Conservation (phyloP, 1,140 invertebrate genomes). For the Danaus plexippus region DNA sequence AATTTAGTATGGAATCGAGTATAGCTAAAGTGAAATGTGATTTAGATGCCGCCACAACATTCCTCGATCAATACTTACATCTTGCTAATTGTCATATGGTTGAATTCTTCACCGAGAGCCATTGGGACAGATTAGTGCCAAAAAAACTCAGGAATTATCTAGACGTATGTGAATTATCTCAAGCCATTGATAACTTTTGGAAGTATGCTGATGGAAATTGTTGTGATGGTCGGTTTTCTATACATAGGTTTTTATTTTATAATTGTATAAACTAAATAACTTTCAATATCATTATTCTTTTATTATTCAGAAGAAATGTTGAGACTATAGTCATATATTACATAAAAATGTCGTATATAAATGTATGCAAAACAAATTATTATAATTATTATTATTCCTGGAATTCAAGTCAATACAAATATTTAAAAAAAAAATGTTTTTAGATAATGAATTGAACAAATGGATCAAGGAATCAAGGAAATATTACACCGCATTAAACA, state of each 20-base stretch:
- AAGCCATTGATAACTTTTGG: conserved; percentile 61
- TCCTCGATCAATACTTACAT: conserved; percentile 73
- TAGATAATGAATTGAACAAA: conserved; percentile 16
- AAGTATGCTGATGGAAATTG: conserved; percentile 30
- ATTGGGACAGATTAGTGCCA: conserved; percentile 77
- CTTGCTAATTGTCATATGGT: conserved; percentile 86
- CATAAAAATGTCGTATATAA: no score
- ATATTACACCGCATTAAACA: no score
- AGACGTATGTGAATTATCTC: conserved; percentile 46
- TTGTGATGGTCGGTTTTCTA: conserved; percentile 18
- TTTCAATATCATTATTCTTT: no score
- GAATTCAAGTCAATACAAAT: not conserved
- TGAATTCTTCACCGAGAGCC: conserved; percentile 81
- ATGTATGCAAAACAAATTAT: no score
- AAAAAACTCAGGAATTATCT: conserved; percentile 71
- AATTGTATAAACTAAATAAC: no score
- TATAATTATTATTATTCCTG: no score
- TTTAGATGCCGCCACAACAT: conserved; percentile 72
- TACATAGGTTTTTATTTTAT: no score
- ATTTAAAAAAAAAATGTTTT: not conserved
- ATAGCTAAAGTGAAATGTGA: conserved; percentile 46
- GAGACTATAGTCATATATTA: no score
- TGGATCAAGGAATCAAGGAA: conserved; percentile 27
- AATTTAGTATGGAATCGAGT: conserved; percentile 34
- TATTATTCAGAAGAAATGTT: no score